phyloP scores from a whole-genome alignment of 1,140 invertebrate species.

The Sycophila sp. region DNA sequence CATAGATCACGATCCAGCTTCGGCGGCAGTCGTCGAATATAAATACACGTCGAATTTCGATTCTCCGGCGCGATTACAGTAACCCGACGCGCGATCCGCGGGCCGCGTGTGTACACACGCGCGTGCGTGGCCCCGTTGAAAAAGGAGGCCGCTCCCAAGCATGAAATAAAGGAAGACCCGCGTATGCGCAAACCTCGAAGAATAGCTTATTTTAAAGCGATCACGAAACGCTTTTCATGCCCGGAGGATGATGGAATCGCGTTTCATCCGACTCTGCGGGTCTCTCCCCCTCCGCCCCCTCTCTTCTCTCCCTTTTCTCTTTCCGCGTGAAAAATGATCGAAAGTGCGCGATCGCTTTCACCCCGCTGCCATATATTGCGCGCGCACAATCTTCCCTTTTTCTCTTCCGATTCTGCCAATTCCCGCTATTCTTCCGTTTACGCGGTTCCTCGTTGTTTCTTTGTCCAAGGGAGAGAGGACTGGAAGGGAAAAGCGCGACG shows the following conservation, averaged over 20 bases:
- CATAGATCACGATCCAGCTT: too few relatives aligned
- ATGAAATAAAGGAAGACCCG: constrained; percentile 40
- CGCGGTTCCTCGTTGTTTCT: not conserved
- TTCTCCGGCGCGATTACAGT: too few relatives aligned
- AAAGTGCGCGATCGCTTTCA: constrained; percentile 24
- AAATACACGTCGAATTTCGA: too few relatives aligned
- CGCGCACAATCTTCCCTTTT: not conserved
- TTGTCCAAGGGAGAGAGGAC: too few relatives aligned
- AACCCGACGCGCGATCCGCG: not conserved
- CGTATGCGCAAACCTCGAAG: constrained; percentile 55
- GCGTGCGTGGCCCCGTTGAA: not conserved
- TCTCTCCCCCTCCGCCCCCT: too few relatives aligned
- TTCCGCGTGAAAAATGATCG: constrained; percentile 48
- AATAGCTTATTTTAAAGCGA: constrained; percentile 62
- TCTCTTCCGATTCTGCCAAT: constrained; percentile 31
- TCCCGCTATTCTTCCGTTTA: constrained; percentile 5
- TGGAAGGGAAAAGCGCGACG: too few relatives aligned
- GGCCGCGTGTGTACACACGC: not conserved
- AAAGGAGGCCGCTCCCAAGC: not conserved
- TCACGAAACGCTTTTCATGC: constrained; percentile 61
- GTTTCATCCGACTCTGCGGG: constrained; percentile 51
- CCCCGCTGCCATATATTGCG: not conserved
- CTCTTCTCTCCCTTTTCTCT: not conserved
- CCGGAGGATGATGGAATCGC: constrained; percentile 57
- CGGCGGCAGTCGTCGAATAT: too few relatives aligned